Conservation (phyloP, 2,797 vertebrate species). For the Sus cebifrons region DNA sequence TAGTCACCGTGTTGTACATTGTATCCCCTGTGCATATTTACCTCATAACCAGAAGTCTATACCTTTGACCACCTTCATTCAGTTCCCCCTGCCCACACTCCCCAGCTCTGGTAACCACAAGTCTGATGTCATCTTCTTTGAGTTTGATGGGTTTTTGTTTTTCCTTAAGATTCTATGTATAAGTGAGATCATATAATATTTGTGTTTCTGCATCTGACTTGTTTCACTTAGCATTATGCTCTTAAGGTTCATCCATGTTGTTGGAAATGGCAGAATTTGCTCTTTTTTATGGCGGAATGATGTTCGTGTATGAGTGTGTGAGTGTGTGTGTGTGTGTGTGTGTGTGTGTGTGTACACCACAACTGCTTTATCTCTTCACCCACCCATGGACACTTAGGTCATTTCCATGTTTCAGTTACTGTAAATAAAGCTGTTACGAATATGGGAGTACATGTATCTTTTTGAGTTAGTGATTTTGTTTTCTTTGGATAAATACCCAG, state of each 20-base stretch:
- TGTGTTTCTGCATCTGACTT: not conserved
- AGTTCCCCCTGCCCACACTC: not conserved
- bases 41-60: not conserved
- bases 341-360: no score
- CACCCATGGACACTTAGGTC: not conserved
- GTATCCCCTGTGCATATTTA: not conserved
- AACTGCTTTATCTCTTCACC: not conserved
- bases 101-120: not conserved
- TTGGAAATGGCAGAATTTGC: not conserved
- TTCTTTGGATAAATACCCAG: not conserved
- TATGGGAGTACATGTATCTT: not conserved
- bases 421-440: not conserved
- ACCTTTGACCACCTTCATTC: not conserved
- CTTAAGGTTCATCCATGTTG: not conserved
- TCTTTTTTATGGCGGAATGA: not conserved
- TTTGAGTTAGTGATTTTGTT: not conserved
- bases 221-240: not conserved
- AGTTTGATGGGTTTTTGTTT: not conserved
- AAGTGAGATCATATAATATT: not conserved
- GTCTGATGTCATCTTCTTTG: not conserved
- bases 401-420: not conserved
- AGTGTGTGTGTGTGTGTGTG: no score
- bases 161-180: not conserved
- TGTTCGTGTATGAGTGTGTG: not conserved
- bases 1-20: fast-evolving